Percentiles rank a stretch among this genome's conserved stretches.
These are phyloP conservation scores for Danio albolineatus DNA, from an alignment of 2,797 vertebrate species.

Conservation along the genomic window DNA sequence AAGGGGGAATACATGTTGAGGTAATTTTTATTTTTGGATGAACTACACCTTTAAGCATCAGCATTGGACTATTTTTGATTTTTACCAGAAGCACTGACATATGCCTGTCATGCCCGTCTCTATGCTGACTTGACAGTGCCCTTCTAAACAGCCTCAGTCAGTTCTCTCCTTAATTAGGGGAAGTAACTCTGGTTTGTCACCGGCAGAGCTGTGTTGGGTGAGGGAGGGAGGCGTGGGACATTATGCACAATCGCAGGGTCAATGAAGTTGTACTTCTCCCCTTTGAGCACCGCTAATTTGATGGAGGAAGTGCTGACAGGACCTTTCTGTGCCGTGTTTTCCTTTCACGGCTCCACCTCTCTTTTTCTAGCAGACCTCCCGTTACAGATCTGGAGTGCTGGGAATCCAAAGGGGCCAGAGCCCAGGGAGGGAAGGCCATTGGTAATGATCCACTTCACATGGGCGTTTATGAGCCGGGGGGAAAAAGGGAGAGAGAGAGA, in stretches of 20 bases:
- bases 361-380: constrained; percentile 70
- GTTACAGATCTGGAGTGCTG: constrained; percentile 88
- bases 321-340: constrained; percentile 87
- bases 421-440: constrained; percentile 78
- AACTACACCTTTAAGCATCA: too few relatives aligned
- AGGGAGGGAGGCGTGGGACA: constrained; percentile 74
- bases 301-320: constrained; percentile 91
- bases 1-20: too few relatives aligned
- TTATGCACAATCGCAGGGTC: constrained; percentile 85
- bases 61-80: too few relatives aligned
- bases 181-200: constrained; percentile 88
- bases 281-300: constrained; percentile 87
- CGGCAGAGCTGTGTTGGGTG: constrained; percentile 71
- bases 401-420: constrained; percentile 85
- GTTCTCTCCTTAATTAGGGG: constrained; percentile 84
- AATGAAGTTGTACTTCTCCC: constrained; percentile 92
- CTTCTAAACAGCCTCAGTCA: constrained; percentile 6
- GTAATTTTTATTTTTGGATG: too few relatives aligned
- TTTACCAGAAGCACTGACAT: too few relatives aligned
- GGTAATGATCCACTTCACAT: constrained; percentile 92
- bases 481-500: constrained; percentile 5
- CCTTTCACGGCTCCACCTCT: constrained; percentile 57
- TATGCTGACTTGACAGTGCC: background rate
- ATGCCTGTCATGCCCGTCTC: background rate
- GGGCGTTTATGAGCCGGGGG: constrained; percentile 75